Conservation (phyloP, 2,797 vertebrate species). For the Gadopsis marmoratus region DNA sequence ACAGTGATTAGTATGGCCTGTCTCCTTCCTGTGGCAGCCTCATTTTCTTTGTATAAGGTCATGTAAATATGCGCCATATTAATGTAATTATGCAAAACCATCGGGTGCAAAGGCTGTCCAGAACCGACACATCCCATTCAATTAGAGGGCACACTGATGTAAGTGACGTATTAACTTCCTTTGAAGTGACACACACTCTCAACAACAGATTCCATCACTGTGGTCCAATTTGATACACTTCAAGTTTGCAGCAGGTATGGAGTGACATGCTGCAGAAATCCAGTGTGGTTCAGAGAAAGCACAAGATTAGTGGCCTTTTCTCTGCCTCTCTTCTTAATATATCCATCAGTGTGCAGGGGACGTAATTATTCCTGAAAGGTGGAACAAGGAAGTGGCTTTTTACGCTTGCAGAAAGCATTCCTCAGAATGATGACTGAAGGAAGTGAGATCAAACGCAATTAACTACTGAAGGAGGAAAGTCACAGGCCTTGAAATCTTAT, state of each 20-base stretch:
- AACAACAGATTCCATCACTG: constrained; percentile 69
- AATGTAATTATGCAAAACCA: constrained; percentile 81
- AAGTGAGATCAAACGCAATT: constrained; percentile 78
- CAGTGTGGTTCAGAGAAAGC: constrained; percentile 59
- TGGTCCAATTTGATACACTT: constrained; percentile 73
- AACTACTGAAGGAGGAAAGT: constrained; percentile 63
- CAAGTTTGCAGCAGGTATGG: constrained; percentile 58
- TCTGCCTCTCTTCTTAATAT: constrained; percentile 69
- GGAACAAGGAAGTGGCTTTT: constrained; percentile 77
- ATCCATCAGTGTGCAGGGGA: constrained; percentile 71
- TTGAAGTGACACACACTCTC: constrained; percentile 71
- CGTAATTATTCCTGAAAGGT: constrained; percentile 78
- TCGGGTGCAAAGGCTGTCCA: constrained; percentile 61
- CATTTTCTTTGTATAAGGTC: constrained; percentile 65
- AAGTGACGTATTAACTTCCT: constrained; percentile 62
- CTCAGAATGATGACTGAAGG: constrained; percentile 72
- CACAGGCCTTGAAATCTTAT: constrained; percentile 65
- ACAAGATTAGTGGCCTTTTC: constrained; percentile 59
- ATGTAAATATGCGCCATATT: constrained; percentile 80
- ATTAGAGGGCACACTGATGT: constrained; percentile 73
- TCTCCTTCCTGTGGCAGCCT: constrained; percentile 62
- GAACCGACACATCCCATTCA: constrained; percentile 78
- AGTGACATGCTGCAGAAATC: constrained; percentile 45
- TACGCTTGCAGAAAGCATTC: constrained; percentile 68
- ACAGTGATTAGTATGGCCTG: constrained; percentile 76